These are phyloP conservation scores for Pedionomus torquatus DNA, from an alignment of 2,113 vertebrate species.

Conservation along the genomic window DNA sequence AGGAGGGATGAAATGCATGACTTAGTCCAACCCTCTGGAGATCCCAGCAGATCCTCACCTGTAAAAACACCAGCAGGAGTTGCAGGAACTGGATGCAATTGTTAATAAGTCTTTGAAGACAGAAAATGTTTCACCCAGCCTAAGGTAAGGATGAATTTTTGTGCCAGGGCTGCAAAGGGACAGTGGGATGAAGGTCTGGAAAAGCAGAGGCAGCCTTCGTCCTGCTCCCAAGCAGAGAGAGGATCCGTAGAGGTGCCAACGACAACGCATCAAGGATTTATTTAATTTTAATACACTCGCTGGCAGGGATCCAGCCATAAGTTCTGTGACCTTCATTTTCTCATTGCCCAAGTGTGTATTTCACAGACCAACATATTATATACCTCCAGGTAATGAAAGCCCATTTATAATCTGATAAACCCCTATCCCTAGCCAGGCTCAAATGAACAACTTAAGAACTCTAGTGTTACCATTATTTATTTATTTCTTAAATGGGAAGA, in stretches of 20 bases:
- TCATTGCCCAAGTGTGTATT: not conserved
- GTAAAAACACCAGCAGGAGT: not conserved
- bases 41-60: not conserved
- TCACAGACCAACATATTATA: not conserved
- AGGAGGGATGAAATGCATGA: not conserved
- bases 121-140: not conserved
- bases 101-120: not conserved
- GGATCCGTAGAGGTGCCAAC: not conserved
- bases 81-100: not conserved
- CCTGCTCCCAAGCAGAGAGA: not conserved
- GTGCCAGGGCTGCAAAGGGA: not conserved
- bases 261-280: not conserved
- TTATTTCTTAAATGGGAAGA: not conserved
- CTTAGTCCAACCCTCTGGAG: not conserved
- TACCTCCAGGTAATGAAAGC: not conserved
- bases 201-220: accelerated
- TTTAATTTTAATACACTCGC: not conserved
- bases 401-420: not conserved
- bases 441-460: not conserved
- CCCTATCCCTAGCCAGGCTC: not conserved
- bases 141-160: not conserved
- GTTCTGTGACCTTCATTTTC: not conserved
- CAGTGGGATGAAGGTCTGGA: not conserved
- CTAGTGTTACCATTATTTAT: not conserved
- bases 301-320: not conserved